These are phyloP conservation scores for Ophraella communa DNA, from an alignment of 2,888 invertebrate species.

Conservation along the genomic window DNA sequence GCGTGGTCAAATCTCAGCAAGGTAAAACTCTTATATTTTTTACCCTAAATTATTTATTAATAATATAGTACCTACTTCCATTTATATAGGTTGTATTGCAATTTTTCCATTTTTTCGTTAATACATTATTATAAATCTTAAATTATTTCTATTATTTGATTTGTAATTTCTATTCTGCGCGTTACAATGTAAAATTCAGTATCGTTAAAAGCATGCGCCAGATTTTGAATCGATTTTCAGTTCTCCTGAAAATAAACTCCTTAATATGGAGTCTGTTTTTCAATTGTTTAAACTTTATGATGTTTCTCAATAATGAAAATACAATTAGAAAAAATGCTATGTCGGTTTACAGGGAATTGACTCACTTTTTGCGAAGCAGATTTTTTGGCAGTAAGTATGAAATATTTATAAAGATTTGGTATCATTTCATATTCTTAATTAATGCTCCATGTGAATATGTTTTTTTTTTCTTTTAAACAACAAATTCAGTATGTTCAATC, in stretches of 20 bases:
- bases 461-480: neutral
- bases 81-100: too few species aligned
- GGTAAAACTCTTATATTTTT: too few species aligned
- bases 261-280: conserved; percentile 22
- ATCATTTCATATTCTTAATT: neutral
- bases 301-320: conserved; percentile 7
- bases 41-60: too few species aligned
- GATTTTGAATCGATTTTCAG: conserved; percentile 18
- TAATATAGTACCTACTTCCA: too few species aligned
- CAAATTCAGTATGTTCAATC: neutral
- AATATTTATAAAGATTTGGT: neutral
- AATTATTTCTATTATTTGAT: neutral
- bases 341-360: conserved; percentile 42
- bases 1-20: too few species aligned
- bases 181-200: neutral
- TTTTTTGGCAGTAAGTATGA: conserved; percentile 44
- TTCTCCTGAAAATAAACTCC: conserved; percentile 8
- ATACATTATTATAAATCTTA: neutral
- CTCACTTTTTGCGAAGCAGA: conserved; percentile 37
- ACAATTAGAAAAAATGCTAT: conserved; percentile 31
- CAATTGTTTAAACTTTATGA: conserved; percentile 14
- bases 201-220: neutral
- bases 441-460: neutral
- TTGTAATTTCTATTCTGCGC: conserved; percentile 3
- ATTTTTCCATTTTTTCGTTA: neutral